A percentile compares a stretch with the other conserved stretches of the same genome.
Evolutionary conservation across 92 coral and sea anemone species (phyloP).

Genomic region (Actinostola sp.): DNA sequence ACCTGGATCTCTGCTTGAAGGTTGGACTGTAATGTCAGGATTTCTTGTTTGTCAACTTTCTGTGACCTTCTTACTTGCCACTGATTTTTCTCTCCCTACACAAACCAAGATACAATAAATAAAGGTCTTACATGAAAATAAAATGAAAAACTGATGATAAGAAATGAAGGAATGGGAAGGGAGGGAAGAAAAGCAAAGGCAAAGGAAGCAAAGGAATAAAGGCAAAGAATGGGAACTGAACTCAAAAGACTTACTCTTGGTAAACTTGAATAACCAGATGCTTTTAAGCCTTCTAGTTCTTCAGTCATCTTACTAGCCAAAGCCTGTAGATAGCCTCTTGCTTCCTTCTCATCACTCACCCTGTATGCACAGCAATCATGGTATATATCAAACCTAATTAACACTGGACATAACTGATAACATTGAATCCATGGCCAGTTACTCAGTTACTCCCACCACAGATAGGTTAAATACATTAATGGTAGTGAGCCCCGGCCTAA

Average conservation of each 20-base stretch:
- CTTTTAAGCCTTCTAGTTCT: constrained; percentile 92
- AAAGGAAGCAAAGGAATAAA: background rate
- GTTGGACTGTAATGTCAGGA: constrained; percentile 86
- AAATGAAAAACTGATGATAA: no score
- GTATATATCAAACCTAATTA: no score
- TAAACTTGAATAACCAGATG: constrained; percentile 88
- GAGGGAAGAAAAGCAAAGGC: background rate
- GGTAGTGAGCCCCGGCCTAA: no score
- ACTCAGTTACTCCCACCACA: no score
- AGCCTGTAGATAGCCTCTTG: constrained; percentile 96
- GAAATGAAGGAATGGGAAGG: background rate
- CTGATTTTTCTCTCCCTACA: constrained; percentile 95
- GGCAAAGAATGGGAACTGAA: background rate
- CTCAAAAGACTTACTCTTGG: constrained; percentile 69
- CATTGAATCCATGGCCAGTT: no score
- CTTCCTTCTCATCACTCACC: constrained; percentile 99
- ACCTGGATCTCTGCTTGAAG: constrained; percentile 93
- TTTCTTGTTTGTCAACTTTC: constrained; percentile 93
- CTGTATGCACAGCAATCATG: constrained; percentile 55
- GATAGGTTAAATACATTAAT: no score
- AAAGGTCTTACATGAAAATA: background rate
- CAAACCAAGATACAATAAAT: background rate
- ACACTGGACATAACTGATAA: no score
- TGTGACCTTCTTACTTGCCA: constrained; percentile 99
- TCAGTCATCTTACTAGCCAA: constrained; percentile 99